These are phyloP conservation scores for Anoura caudifer DNA, from an alignment of 2,113 vertebrate genomes.

Conservation along the genomic window DNA sequence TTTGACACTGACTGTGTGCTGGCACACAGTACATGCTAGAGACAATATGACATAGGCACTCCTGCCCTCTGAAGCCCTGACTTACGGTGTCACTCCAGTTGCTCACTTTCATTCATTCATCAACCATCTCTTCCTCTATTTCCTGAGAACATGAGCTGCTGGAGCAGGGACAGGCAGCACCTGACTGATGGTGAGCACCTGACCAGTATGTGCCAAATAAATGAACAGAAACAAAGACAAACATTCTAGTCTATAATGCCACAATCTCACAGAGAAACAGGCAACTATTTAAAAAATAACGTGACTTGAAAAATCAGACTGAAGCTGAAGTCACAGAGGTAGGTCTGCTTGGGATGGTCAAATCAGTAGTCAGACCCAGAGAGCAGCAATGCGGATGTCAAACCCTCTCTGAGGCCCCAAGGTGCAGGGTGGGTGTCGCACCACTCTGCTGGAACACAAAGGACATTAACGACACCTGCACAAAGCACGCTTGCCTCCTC, in stretches of 20 bases:
- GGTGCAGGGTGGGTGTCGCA: too few relatives aligned
- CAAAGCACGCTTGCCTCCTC: not conserved
- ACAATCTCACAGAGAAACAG: not conserved
- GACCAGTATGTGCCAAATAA: not conserved
- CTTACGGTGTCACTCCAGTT: too few relatives aligned
- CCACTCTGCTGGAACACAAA: not conserved
- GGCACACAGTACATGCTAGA: not conserved
- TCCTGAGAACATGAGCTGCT: not conserved
- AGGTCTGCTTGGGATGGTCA: not conserved
- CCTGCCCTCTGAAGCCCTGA: not conserved
- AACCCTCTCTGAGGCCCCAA: not conserved
- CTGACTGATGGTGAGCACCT: not conserved
- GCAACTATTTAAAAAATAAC: not conserved
- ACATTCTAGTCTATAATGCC: not conserved
- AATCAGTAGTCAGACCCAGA: not conserved
- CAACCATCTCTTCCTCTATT: not conserved
- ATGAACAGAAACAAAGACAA: not conserved
- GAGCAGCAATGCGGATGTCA: not conserved
- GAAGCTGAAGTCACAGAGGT: not conserved
- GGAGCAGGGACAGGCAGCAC: not conserved
- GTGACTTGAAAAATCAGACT: not conserved
- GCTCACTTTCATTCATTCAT: not conserved
- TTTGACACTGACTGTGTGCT: not conserved
- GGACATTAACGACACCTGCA: not conserved
- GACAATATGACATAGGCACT: not conserved